A percentile compares a stretch with the other conserved stretches of the same genome.
phyloP scores from a whole-genome alignment of 2,113 vertebrate genomes.

The Danio rerio region DNA sequence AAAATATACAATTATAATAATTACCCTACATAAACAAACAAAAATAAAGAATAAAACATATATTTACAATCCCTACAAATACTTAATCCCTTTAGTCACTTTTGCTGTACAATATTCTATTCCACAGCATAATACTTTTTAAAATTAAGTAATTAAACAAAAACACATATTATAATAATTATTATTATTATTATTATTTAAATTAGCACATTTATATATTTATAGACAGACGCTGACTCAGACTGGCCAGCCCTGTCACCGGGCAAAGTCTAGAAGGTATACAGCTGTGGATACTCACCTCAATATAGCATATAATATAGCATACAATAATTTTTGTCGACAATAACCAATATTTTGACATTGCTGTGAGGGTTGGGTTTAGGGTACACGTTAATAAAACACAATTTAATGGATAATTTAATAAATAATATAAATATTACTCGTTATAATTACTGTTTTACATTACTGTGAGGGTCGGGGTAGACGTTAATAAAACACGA shows the following conservation, averaged over 20 bases:
- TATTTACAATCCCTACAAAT: not conserved
- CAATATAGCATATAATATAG: no score
- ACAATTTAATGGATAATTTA: no score
- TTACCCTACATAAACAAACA: not conserved
- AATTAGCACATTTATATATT: not conserved
- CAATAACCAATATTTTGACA: no score
- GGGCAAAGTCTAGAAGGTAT: no score
- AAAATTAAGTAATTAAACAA: not conserved
- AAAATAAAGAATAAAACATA: not conserved
- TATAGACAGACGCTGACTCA: not conserved
- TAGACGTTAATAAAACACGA: no score
- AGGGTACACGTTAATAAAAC: no score
- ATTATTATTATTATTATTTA: not conserved
- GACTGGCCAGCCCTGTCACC: not conserved
- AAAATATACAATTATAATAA: not conserved
- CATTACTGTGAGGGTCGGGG: no score
- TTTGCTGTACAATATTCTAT: not conserved
- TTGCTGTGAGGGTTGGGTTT: no score
- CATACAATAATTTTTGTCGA: no score
- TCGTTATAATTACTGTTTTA: no score
- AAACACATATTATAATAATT: not conserved
- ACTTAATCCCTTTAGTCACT: not conserved
- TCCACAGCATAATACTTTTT: not conserved
- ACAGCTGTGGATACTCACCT: no score
- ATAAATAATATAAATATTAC: no score